Conservation (phyloP, 1,140 invertebrate genomes). For the Drosophila nebulosa region DNA sequence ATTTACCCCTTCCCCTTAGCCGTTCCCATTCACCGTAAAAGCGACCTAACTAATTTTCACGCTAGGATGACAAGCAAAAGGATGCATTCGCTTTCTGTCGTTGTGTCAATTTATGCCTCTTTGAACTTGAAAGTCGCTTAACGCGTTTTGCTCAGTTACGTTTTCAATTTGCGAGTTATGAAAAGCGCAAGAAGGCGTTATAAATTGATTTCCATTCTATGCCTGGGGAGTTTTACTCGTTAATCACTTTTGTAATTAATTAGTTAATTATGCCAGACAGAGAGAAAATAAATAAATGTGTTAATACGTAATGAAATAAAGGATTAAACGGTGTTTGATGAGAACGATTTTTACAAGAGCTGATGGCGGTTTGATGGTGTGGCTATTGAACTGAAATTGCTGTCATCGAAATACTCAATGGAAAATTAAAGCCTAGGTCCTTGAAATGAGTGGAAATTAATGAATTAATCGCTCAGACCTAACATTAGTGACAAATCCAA, state of each 20-base stretch:
- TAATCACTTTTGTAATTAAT: slow-evolving; percentile 45
- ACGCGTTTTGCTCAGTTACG: slow-evolving; percentile 44
- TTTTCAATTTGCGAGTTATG: slow-evolving; percentile 56
- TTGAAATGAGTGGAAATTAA: not conserved
- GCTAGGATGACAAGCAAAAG: slow-evolving; percentile 20
- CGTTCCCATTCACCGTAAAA: not conserved
- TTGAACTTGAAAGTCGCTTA: slow-evolving; percentile 52
- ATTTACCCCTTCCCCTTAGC: too few species aligned
- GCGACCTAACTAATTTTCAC: slow-evolving; percentile 30
- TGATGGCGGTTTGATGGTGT: slow-evolving; percentile 2
- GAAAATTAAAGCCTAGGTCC: not conserved
- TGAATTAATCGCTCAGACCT: too few species aligned
- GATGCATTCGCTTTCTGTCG: slow-evolving; percentile 11
- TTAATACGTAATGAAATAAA: slow-evolving; percentile 66
- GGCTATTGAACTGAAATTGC: slow-evolving; percentile 6
- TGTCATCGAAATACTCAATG: not conserved
- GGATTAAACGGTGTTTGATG: slow-evolving; percentile 43
- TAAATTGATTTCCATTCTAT: slow-evolving; percentile 62
- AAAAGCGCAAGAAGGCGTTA: slow-evolving; percentile 56
- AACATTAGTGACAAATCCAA: too few species aligned
- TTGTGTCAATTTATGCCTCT: slow-evolving; percentile 60
- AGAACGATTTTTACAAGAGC: slow-evolving; percentile 27
- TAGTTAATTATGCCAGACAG: slow-evolving; percentile 48
- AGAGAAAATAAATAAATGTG: slow-evolving; percentile 18
- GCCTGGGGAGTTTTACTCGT: slow-evolving; percentile 12